Evolutionary conservation across 2,888 invertebrate species (phyloP), one percentile per base, ranked within the genome.

Genomic region (Cheilosia urbana): DNA sequence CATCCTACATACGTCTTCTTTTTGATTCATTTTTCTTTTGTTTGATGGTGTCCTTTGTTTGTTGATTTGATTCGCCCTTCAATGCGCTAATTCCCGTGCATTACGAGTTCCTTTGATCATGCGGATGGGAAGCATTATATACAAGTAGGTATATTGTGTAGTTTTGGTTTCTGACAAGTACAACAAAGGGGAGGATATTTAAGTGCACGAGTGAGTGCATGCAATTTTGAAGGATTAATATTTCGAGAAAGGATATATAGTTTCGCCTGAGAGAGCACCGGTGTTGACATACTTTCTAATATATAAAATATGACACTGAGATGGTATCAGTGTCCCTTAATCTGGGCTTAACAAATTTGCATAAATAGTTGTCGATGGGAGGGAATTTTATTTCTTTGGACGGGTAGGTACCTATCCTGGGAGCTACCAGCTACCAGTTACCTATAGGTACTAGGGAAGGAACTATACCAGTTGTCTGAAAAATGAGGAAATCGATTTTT

Each of bases 11-110:
- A 34, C 47, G 60, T 51, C 15, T 15, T 21, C 21, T 17, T 40
- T 62, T 45, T 24, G 30, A 47, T 55, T 40, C 13, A 4, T 55
- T 58, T 63, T 63, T 62, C 69, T 76, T 65, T 85, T 85, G 84
- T 85, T 76, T 49, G 55, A 71, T 65, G 71, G 65, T 66, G 84
- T 81, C 58, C 84, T 81, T 81, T 85, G 84, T 84, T 84, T 84
- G 84, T 81, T 85, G 81, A 85, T 85, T 85, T 81, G 75, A 66
- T 81, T 85, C 84, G 66, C 84, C 84, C 84, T 85, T 85, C 84
- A 85, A 47, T 81, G 75, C 84, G 57, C 76, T 85, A 85, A 85
- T 85, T 66, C 76, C 51, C 81, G 69, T 71, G 76, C 71, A 81
- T 80, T 76, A 85, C 58, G 79, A 69, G 83, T 83, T 73, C 71